Base-by-base conservation (phyloP, 2,888 invertebrate species). In the Apodemia mormo region DNA sequence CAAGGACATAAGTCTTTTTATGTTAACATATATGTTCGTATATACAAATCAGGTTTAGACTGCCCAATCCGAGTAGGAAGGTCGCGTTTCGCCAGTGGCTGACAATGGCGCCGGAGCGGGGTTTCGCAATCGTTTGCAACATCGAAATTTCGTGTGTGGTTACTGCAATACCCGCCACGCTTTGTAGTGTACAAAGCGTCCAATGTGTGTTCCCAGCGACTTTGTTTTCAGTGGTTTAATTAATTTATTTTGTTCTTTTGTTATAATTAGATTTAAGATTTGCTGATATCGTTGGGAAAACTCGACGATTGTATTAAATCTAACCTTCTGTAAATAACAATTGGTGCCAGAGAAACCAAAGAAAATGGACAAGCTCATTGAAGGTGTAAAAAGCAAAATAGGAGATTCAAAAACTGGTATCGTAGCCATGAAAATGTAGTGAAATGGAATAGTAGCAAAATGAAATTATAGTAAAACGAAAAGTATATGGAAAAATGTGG, bases 81-180 rank as follows among this genome's bases (percentile, higher is more conserved):
- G 92, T 90, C 92, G 88, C 81, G 88, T 92, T 91, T 90, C 90
- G 89, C 90, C 90, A 91, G 89, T 84, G 84, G 80, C 87, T 86
- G 87, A 91, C 92, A 91, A 90, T 91, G 90, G 88, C 77, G 83
- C 81, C 83, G 85, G 84, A 82, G 85, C 83, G 84, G 79, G 79
- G 80, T 91, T 90, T 88, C 90, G 81, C 87, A 91, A 92, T 82
- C 78, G 88, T 88, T 91, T 90, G 90, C 91, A 89, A 91, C 91
- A 90, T 85, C 86, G 81, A 88, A 89, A 90, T 90, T 91, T 92
- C 90, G 89, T 91, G 89, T 90, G 90, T 90, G 89, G 81, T 89
- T 89, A 86, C 86, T 79, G 85, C 90, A 89, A 88, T 81, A 81
- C 82, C 81, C 81, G 82, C 80, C 81, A 82, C 78, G 76, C 76